phyloP scores from a whole-genome alignment of 2,797 vertebrate species.

The Cryptoblepharus egeriae region DNA sequence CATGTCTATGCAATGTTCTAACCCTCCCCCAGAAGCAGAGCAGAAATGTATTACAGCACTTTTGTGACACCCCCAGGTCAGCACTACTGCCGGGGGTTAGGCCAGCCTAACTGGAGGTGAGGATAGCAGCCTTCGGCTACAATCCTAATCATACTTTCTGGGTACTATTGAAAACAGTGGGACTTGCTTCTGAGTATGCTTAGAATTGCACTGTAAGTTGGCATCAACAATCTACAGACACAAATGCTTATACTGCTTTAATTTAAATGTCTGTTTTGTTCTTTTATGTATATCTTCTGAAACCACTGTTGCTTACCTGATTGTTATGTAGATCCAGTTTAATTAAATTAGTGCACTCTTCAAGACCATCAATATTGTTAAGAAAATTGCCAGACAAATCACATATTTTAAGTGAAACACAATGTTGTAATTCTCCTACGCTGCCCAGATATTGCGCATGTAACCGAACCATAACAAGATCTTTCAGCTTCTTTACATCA shows the following conservation, averaged over 20 bases:
- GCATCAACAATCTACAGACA: not conserved
- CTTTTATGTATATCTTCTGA: not conserved
- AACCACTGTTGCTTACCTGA: slow-evolving; percentile 63
- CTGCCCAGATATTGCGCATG: slow-evolving; percentile 64
- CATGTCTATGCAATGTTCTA: no score
- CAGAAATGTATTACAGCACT: no score
- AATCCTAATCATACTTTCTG: no score
- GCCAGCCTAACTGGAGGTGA: no score
- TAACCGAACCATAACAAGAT: slow-evolving; percentile 66
- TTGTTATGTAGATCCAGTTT: slow-evolving; percentile 79
- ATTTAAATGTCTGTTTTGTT: not conserved
- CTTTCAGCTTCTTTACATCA: slow-evolving; percentile 45
- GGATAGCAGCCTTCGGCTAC: no score
- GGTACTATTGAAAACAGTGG: no score
- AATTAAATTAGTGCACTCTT: slow-evolving; percentile 69
- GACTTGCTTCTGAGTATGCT: no score
- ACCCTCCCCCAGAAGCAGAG: no score
- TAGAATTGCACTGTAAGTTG: not conserved
- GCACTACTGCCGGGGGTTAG: no score
- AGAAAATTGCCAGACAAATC: slow-evolving; percentile 75
- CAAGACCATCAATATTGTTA: slow-evolving; percentile 68
- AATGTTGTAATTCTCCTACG: slow-evolving; percentile 58
- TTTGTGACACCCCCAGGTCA: no score
- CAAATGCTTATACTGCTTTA: slow-evolving; percentile 2
- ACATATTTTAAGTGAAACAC: slow-evolving; percentile 69